Base-by-base conservation (phyloP, 2,888 invertebrate species). In the Lottia gigantea region DNA sequence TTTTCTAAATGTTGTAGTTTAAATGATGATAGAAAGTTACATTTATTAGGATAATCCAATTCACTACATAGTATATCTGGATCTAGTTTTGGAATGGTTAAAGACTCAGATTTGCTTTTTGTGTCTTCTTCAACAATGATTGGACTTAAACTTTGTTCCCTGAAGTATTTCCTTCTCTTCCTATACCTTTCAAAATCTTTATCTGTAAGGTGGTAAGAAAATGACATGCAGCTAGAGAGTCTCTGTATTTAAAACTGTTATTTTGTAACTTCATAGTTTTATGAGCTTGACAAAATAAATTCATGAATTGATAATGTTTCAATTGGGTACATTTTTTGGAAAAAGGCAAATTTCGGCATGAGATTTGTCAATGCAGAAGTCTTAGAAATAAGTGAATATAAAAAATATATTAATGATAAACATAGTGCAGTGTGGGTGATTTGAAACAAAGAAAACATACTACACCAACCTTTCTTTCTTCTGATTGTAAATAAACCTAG, bases 401-500 rank as follows among this genome's bases (percentile, higher is more conserved):
- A 40, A 40, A 40, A 40, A 40, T 40, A 11, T 4, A 40, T 40
- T 40, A 40, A 40, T 40, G 11, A 40, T 40, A 40, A 40, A 40
- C 40, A 31, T 31, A 40, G 40, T 40, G 40, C 31, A 31, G 64
- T 40, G 64, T 19, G 11, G 26, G 31, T 14, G 40, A 25, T 26
- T 14, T 40, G 40, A 40, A 40, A 40, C 40, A 40, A 40, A 19
- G 25, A 61, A 67, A 71, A 64, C n/a, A 8, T 31, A 46, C 2
- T 8, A 40, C 6, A 65, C 68, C 67, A 66, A 85, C 85, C 85
- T 83, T 81, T 81, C 72, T 81, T 85, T 15, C 77, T 79, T 64
- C 76, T 76, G 47, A 78, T 80, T 1, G 85, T 84, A 26, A 82
- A 83, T 16, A 88, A 73, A 26, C 86, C 86, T 31, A 88, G 74